Conservation (phyloP, 2,888 invertebrate species). For the Hemicrepidius hirtus region DNA sequence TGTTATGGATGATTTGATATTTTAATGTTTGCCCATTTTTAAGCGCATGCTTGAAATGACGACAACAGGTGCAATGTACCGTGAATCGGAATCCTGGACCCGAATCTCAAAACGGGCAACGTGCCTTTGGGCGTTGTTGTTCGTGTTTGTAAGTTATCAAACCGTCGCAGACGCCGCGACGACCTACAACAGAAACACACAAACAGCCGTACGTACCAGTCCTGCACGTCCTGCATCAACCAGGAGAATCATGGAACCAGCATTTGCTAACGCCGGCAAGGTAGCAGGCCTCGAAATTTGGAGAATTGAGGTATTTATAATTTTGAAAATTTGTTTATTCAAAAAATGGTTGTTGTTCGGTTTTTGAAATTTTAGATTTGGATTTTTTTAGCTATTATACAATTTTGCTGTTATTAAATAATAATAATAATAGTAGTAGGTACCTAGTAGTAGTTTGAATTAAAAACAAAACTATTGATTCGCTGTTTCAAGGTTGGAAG, state of each 20-base stretch:
- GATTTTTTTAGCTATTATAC: background rate
- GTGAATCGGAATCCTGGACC: slow-evolving; percentile 35
- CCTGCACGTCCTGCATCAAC: slow-evolving; percentile 17
- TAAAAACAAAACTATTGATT: slow-evolving; percentile 15
- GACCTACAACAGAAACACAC: slow-evolving; percentile 37
- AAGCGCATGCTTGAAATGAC: slow-evolving; percentile 38
- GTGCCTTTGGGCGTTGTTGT: slow-evolving; percentile 42
- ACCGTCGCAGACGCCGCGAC: slow-evolving; percentile 46
- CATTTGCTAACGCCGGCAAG: slow-evolving; percentile 82
- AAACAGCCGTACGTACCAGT: slow-evolving; percentile 14
- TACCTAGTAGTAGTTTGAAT: no score
- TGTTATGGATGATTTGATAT: slow-evolving; percentile 4
- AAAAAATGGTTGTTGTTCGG: background rate
- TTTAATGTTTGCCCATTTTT: slow-evolving; percentile 17
- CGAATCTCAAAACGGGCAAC: slow-evolving; percentile 31
- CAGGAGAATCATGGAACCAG: slow-evolving; percentile 75
- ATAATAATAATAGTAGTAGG: background rate
- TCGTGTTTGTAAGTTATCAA: slow-evolving; percentile 32
- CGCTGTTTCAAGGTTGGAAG: slow-evolving; percentile 5
- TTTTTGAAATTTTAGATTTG: background rate
- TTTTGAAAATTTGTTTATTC: background rate
- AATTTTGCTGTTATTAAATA: background rate
- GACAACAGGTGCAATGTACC: slow-evolving; percentile 47
- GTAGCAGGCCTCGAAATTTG: slow-evolving; percentile 83
- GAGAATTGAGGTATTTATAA: slow-evolving; percentile 86